Evolutionary conservation across 1,140 invertebrate species (phyloP).

Genomic region (Cotesia glomerata): DNA sequence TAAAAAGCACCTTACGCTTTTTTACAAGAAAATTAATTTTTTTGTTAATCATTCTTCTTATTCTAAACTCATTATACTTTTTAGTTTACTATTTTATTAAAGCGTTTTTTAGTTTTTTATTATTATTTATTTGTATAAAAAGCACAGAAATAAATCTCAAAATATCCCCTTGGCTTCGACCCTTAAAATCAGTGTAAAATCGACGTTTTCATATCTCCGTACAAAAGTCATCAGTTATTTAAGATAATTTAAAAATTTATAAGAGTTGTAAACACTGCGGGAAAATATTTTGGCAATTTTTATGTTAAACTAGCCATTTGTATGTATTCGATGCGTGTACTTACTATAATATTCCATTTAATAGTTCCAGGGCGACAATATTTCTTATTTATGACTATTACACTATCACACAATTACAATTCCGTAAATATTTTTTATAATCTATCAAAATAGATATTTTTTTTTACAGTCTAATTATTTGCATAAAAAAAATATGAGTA

Average conservation of each 20-base stretch:
- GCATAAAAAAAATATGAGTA: no score
- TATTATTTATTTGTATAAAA: no score
- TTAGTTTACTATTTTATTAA: no score
- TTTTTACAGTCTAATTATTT: background rate
- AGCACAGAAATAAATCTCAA: no score
- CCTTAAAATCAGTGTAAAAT: no score
- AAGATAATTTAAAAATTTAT: background rate
- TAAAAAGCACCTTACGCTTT: background rate
- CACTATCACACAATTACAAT: background rate
- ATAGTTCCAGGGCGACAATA: background rate
- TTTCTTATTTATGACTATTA: slow-evolving; percentile 5
- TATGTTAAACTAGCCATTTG: slow-evolving; percentile 51
- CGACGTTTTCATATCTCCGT: no score
- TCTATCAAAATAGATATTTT: background rate
- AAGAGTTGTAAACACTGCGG: background rate
- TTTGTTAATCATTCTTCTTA: background rate
- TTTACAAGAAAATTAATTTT: background rate
- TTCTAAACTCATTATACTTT: no score
- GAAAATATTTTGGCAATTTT: background rate
- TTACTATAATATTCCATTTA: slow-evolving; percentile 10
- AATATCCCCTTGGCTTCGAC: no score
- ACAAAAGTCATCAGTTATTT: background rate
- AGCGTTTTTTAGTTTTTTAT: no score
- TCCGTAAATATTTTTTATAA: background rate
- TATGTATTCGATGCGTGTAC: slow-evolving; percentile 40